Evolutionary conservation across 92 coral and sea anemone genomes (phyloP), one percentile per base, ranked within the genome.

Genomic region (Porites cylindrica): DNA sequence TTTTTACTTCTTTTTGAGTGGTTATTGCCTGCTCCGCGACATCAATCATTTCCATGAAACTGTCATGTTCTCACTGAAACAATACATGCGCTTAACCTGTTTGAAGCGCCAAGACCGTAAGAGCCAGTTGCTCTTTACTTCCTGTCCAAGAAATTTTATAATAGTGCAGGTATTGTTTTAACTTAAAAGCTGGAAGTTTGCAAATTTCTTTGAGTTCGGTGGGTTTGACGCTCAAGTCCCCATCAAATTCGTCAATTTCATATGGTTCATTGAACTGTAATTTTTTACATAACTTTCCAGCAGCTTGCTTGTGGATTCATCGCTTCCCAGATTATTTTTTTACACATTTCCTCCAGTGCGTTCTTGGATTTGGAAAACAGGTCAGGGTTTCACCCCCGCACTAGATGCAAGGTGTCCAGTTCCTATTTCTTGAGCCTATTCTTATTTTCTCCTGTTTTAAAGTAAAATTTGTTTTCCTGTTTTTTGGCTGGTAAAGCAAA

Each of bases 141-240:
- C 89, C 89, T 2, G 83, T 20, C 89, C 84, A 85, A 51, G 74
- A 85, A 16, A 78, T 69, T 47, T 77, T 32, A 51, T 78, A 58
- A 51, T 16, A 14, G 51, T 75, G 75, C 4, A 67, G 74, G 56
- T 13, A 50, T 8, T 78, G 76, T 23, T 85, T 85, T 13, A 85
- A 17, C 64, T 78, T 77, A 11, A 17, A 71, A 16, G 81, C 54
- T 23, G 81, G 78, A 10, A 87, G 72, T 71, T 87, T 80, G 6
- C 63, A 56, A 21, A 87, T 79, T 67, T 81, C 80, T 2, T 19
- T n/a, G 17, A 80, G 62, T 58, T 72, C 23, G 0, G 79, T 70
- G 8, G 90, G 80, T 68, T 80, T 69, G 1, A 10, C 50, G 13
- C 60, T 74, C 75, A 67, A 80, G 81, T 69, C 81, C 3, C 87